Percentiles rank a stretch among this genome's conserved stretches.
Evolutionary conservation across 2,113 vertebrate species (phyloP).

Genomic region (Platanista minor): DNA sequence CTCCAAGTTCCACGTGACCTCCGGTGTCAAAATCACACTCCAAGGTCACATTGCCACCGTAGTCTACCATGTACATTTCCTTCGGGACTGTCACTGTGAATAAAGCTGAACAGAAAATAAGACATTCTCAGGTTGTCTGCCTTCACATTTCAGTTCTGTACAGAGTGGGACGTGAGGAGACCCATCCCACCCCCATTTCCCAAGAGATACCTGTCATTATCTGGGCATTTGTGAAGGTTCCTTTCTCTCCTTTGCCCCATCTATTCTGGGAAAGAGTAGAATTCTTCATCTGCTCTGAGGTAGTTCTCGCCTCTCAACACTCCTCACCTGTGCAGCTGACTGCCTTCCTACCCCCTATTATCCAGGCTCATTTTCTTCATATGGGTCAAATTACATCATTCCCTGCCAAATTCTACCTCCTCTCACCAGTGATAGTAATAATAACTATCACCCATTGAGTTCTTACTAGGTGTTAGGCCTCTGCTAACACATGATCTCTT

Average conservation of each 20-base stretch:
- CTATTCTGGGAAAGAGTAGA: background rate
- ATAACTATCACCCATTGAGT: background rate
- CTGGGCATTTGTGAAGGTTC: background rate
- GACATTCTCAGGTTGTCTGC: background rate
- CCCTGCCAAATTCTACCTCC: background rate
- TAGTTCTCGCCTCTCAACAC: background rate
- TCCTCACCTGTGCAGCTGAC: background rate
- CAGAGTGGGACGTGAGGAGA: background rate
- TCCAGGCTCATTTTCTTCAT: background rate
- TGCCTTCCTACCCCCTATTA: background rate
- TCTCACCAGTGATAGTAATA: background rate
- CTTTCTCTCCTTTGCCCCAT: background rate
- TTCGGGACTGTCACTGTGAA: slow-evolving; percentile 85
- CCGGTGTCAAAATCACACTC: slow-evolving; percentile 85
- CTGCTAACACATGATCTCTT: background rate
- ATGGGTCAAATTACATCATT: background rate
- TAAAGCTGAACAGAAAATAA: slow-evolving; percentile 77
- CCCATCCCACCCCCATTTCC: background rate
- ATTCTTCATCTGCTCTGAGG: background rate
- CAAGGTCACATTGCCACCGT: slow-evolving; percentile 80
- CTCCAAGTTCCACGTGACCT: background rate
- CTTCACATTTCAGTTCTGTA: background rate
- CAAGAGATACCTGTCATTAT: background rate
- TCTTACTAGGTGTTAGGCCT: background rate
- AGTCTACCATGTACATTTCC: slow-evolving; percentile 75